Evolutionary conservation across 1,140 invertebrate species (phyloP).

Genomic region (Drosophila pandora): DNA sequence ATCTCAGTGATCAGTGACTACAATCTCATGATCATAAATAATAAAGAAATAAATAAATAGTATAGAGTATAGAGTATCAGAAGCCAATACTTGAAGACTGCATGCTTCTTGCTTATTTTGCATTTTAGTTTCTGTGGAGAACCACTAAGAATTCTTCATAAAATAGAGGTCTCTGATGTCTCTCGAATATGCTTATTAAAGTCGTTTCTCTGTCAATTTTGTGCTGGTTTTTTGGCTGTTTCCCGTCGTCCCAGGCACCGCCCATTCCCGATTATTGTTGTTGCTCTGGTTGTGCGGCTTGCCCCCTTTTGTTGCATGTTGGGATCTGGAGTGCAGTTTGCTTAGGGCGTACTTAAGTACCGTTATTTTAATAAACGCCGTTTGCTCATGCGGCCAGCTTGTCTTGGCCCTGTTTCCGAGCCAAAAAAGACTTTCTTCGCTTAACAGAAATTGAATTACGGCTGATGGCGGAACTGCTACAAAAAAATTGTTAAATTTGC

Average conservation of each 20-base stretch:
- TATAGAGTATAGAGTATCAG: too few species aligned
- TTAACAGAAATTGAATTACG: conserved; percentile 36
- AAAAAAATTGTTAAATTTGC: conserved; percentile 31
- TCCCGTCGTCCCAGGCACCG: conserved; percentile 28
- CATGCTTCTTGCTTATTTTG: conserved; percentile 13
- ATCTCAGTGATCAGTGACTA: neutral
- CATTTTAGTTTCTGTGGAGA: conserved; percentile 22
- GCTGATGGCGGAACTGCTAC: conserved; percentile 24
- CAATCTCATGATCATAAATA: neutral
- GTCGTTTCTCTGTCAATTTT: conserved; percentile 21
- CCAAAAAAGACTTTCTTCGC: conserved; percentile 61
- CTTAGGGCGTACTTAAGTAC: conserved; percentile 79
- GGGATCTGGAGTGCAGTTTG: conserved; percentile 61
- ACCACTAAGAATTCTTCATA: conserved; percentile 16
- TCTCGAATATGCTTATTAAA: conserved; percentile 53
- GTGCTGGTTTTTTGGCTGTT: conserved; percentile 16
- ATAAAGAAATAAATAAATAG: too few species aligned
- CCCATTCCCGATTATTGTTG: conserved; percentile 43
- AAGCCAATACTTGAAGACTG: conserved; percentile 2
- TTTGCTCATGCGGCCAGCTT: conserved; percentile 57
- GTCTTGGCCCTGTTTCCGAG: conserved; percentile 16
- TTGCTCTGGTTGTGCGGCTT: conserved; percentile 22
- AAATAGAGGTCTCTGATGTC: conserved; percentile 8
- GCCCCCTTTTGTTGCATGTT: conserved; percentile 49
- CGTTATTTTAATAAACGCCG: conserved; percentile 81